Conservation (phyloP, 2,113 vertebrate genomes). For the Poecilia latipinna region DNA sequence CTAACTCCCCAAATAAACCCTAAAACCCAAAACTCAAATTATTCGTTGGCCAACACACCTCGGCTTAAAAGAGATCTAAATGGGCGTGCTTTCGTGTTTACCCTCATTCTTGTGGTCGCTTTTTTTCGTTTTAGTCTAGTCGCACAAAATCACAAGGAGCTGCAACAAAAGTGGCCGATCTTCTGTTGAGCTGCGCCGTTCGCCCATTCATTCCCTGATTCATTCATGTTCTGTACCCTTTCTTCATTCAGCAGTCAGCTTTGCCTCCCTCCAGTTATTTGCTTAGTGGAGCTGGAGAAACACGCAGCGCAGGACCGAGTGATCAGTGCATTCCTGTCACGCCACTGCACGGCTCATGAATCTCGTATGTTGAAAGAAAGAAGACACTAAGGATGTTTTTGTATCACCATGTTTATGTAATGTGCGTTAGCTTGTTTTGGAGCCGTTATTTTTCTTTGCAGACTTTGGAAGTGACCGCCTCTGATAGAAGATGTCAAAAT, state of each 20-base stretch:
- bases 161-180: neutral
- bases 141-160: neutral
- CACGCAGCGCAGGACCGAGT: conserved; percentile 42
- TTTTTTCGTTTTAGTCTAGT: conserved; percentile 14
- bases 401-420: conserved; percentile 29
- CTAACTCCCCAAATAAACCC: conserved; percentile 44
- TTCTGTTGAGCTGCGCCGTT: conserved; percentile 25
- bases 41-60: conserved; percentile 44
- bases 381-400: conserved; percentile 41
- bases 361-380: conserved; percentile 49
- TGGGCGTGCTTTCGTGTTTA: conserved; percentile 32
- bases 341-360: conserved; percentile 61
- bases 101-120: conserved; percentile 12
- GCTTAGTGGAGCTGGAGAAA: conserved; percentile 49
- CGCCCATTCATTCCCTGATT: conserved; percentile 51
- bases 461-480: conserved; percentile 13
- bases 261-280: conserved; percentile 44
- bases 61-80: conserved; percentile 32
- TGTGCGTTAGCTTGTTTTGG: conserved; percentile 22
- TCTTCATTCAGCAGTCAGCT: conserved; percentile 51
- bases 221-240: conserved; percentile 50
- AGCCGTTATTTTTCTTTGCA: conserved; percentile 20
- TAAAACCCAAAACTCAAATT: conserved; percentile 41
- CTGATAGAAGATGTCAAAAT: conserved; percentile 31
- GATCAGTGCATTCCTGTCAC: conserved; percentile 73